Evolutionary conservation across 2,113 vertebrate species (phyloP).

Genomic region (Aramus guarauna): DNA sequence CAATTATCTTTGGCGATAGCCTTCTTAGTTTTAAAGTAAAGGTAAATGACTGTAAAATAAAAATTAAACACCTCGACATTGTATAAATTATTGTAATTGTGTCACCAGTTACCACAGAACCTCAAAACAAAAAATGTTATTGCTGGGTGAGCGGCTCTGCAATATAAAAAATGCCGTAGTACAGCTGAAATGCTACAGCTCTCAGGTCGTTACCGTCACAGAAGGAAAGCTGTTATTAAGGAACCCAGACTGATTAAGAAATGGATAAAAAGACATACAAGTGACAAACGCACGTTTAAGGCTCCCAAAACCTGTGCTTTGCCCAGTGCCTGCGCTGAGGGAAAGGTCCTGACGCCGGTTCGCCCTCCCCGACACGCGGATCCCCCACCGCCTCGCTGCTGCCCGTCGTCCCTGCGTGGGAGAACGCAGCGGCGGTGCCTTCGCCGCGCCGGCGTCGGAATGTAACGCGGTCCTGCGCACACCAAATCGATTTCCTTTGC

Average conservation of each 20-base stretch:
- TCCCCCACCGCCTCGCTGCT: background rate
- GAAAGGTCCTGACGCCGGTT: background rate
- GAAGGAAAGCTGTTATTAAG: background rate
- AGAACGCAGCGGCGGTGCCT: fast-evolving
- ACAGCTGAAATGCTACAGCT: background rate
- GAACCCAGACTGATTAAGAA: background rate
- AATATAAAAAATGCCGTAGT: background rate
- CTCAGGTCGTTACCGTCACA: fast-evolving
- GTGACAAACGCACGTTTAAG: background rate
- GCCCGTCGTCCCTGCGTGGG: background rate
- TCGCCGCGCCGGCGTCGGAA: fast-evolving
- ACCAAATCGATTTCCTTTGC: background rate
- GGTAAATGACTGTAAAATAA: background rate
- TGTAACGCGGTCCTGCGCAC: background rate
- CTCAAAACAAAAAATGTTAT: background rate
- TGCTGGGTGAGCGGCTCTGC: background rate
- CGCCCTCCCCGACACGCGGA: background rate
- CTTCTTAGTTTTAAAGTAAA: background rate
- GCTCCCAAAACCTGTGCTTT: background rate
- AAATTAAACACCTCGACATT: background rate
- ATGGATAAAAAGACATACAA: background rate
- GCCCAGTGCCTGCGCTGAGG: too few species aligned
- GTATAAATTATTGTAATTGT: background rate
- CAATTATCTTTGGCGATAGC: background rate
- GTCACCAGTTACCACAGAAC: background rate